Conservation (phyloP, 2,797 vertebrate genomes). For the Phataginus tricuspis region DNA sequence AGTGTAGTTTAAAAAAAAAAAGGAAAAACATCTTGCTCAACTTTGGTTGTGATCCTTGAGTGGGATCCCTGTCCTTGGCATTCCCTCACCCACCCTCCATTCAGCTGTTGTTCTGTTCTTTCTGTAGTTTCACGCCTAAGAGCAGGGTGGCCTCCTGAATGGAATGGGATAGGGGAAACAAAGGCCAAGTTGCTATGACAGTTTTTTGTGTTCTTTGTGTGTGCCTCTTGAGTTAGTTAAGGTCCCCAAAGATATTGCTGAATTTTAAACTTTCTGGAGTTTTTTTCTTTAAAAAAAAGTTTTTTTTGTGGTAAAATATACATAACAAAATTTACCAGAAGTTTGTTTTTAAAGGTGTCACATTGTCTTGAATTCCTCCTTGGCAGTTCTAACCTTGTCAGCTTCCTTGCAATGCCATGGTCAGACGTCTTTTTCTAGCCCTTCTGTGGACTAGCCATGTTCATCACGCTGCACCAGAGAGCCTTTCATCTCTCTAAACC, state of each 20-base stretch:
- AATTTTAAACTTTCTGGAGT: slow-evolving; percentile 24
- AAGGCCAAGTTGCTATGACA: slow-evolving; percentile 67
- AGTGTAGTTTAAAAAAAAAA: slow-evolving; percentile 50
- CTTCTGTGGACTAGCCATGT: slow-evolving; percentile 60
- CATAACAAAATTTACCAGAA: not conserved
- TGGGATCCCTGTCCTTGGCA: not conserved
- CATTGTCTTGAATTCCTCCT: not conserved
- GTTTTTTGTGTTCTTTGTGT: slow-evolving; percentile 52
- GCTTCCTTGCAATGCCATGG: slow-evolving; percentile 60
- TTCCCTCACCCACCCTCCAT: slow-evolving; percentile 60
- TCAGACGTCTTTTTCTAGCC: slow-evolving; percentile 71
- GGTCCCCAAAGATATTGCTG: slow-evolving; percentile 19
- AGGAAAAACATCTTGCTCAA: slow-evolving; percentile 44
- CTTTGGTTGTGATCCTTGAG: slow-evolving; percentile 58
- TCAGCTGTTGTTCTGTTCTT: slow-evolving; percentile 65
- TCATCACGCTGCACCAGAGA: slow-evolving; percentile 72
- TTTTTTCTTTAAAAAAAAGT: not conserved
- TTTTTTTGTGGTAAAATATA: not conserved
- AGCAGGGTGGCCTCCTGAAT: slow-evolving; percentile 54
- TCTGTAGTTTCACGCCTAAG: slow-evolving; percentile 46
- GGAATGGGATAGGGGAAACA: slow-evolving; percentile 66
- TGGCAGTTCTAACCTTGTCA: slow-evolving; percentile 21
- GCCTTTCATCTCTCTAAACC: slow-evolving; percentile 70
- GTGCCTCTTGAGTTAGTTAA: slow-evolving; percentile 52
- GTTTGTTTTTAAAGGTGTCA: not conserved